Evolutionary conservation across 2,797 vertebrate genomes (phyloP), one percentile per base, ranked within the genome.

Genomic region (Clarias fuscus): DNA sequence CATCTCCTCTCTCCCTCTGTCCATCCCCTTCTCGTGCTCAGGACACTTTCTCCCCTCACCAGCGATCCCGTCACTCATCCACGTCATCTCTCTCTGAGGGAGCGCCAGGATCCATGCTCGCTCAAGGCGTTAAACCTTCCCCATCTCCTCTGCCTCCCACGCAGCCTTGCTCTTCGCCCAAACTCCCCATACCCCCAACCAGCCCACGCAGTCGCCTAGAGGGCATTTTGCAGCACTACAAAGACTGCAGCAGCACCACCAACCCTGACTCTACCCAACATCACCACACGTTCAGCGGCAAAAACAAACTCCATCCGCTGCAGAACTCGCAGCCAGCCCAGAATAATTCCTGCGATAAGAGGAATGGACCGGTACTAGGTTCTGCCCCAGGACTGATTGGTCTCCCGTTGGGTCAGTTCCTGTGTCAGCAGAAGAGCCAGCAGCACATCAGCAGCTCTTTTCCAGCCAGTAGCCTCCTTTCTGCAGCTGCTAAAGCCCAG

Each of bases 401-500:
- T 88, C 92, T 94, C 91, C 93, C 95, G 84, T 81, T 96, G 75
- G 94, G 94, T 83, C 94, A 94, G 33, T 94, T 96, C 86, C 93
- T 96, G 85, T 95, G 93, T 73, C 96, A 96, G 78, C 93, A 93
- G 84, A 94, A 94, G 90, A 92, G 89, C 89, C 92, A 94, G 93
- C 91, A 93, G 86, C 84, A 90, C 75, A 67, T 89, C 90, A 94
- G 88, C 95, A 96, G 93, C 91, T 92, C 97, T 59, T 98, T 97
- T 91, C 97, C 97, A 14, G 96, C 97, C 76, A 97, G 97, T 90
- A 97, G 95, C 90, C 93, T 98, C 76, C 96, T 98, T 61, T 97
- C 96, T 30, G 97, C 96, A 6, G 97, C 97, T 5, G 97, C 97
- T 91, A 97, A 97, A 94, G 97, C 97, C 91, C 97, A 98, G 93